Percentiles rank a stretch among this genome's conserved stretches.
These are phyloP conservation scores for Erpornis zantholeuca DNA, from an alignment of 2,113 vertebrate species.

Conservation along the genomic window DNA sequence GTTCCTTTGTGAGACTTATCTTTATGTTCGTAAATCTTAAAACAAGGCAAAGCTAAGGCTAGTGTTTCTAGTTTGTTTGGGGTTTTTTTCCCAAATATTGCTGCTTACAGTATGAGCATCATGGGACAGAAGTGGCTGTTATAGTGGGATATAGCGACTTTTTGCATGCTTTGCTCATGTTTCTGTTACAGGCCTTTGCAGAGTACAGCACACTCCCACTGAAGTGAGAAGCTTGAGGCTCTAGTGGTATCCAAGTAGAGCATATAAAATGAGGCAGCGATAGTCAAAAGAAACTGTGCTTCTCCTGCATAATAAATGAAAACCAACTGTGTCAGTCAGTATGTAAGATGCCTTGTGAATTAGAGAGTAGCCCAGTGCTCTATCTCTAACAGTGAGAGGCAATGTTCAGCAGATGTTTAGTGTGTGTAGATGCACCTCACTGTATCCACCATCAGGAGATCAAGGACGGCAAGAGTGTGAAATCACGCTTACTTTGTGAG, in stretches of 20 bases:
- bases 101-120: background rate
- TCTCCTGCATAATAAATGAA: background rate
- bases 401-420: background rate
- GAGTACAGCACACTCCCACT: background rate
- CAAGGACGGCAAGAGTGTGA: background rate
- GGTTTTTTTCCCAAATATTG: background rate
- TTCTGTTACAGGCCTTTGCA: background rate
- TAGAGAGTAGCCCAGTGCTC: background rate
- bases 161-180: background rate
- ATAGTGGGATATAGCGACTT: background rate
- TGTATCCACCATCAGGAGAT: background rate
- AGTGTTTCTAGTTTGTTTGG: background rate
- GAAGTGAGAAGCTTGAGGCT: background rate
- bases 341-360: background rate
- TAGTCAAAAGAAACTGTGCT: background rate
- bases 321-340: background rate
- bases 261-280: background rate
- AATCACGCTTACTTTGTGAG: background rate
- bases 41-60: background rate
- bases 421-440: background rate
- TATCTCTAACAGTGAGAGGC: background rate
- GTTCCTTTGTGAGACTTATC: background rate
- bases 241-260: background rate
- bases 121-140: background rate
- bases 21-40: background rate